Evolutionary conservation across 2,113 vertebrate genomes (phyloP).

Genomic region (Athene noctua): DNA sequence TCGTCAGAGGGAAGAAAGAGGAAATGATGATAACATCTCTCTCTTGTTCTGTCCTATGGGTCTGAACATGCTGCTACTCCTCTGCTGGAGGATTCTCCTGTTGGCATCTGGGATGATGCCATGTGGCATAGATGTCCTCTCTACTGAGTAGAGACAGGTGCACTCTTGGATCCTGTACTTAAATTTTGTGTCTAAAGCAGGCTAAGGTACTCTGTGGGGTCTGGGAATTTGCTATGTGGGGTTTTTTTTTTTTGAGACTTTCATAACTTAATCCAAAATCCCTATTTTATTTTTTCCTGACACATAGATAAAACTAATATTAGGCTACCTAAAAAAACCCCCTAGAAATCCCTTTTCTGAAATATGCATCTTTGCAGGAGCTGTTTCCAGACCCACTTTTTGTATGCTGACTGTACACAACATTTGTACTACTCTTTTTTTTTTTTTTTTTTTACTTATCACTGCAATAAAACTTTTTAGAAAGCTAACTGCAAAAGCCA

Average conservation of each 20-base stretch:
- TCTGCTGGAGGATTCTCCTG: background rate
- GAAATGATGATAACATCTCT: background rate
- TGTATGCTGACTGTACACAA: background rate
- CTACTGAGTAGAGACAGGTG: fast-evolving
- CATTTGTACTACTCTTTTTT: background rate
- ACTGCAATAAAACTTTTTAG: background rate
- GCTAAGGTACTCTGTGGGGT: background rate
- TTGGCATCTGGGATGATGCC: background rate
- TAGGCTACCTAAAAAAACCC: background rate
- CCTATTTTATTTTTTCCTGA: background rate
- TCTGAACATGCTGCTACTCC: background rate
- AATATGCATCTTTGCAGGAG: background rate
- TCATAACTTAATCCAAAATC: background rate
- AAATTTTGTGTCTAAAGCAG: background rate
- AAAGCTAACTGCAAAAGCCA: background rate
- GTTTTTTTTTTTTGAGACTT: background rate
- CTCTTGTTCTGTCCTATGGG: background rate
- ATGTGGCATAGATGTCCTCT: fast-evolving
- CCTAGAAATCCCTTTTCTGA: background rate
- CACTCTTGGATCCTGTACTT: fast-evolving
- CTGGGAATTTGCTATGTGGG: background rate
- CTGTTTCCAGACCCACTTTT: background rate
- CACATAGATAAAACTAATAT: background rate
- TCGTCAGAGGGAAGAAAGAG: background rate
- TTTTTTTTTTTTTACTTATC: background rate